Conservation (phyloP, 2,888 invertebrate species). For the Cosmorhoe ocellata region DNA sequence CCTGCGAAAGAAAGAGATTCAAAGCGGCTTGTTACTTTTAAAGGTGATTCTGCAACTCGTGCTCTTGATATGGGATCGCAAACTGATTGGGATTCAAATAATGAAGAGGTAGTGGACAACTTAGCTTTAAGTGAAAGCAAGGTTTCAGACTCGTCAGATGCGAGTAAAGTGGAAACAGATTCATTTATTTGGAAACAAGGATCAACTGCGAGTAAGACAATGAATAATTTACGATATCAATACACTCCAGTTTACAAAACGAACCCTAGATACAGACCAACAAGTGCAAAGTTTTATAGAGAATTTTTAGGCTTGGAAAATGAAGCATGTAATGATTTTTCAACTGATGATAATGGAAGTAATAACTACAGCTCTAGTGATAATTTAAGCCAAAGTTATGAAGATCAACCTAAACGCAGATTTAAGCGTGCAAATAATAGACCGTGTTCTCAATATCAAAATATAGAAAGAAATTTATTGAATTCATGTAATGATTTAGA, state of each 20-base stretch:
- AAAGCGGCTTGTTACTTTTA: conserved; percentile 63
- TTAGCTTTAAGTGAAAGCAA: conserved; percentile 31
- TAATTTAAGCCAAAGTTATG: conserved; percentile 34
- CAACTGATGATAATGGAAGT: conserved; percentile 13
- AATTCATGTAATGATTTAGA: conserved; percentile 63
- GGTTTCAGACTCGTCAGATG: conserved; percentile 53
- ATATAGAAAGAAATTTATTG: conserved; percentile 54
- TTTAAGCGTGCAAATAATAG: conserved; percentile 39
- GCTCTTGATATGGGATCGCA: conserved; percentile 33
- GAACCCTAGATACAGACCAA: conserved; percentile 44
- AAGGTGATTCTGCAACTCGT: conserved; percentile 41
- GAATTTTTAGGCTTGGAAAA: conserved; percentile 51
- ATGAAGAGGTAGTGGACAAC: conserved; percentile 20
- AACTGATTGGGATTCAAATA: conserved; percentile 33
- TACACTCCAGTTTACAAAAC: conserved; percentile 53
- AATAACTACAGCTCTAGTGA: conserved; percentile 33
- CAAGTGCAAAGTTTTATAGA: conserved; percentile 48
- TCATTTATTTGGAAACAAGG: conserved; percentile 58
- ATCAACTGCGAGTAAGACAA: conserved; percentile 30
- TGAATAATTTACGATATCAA: conserved; percentile 37
- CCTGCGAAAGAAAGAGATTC: conserved; percentile 59
- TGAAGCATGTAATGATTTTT: conserved; percentile 14
- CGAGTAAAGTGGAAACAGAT: conserved; percentile 55
- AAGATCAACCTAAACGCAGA: conserved; percentile 32
- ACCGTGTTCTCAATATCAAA: conserved; percentile 40